Conservation (phyloP, 2,888 invertebrate genomes). For the Onchidella celtica region DNA sequence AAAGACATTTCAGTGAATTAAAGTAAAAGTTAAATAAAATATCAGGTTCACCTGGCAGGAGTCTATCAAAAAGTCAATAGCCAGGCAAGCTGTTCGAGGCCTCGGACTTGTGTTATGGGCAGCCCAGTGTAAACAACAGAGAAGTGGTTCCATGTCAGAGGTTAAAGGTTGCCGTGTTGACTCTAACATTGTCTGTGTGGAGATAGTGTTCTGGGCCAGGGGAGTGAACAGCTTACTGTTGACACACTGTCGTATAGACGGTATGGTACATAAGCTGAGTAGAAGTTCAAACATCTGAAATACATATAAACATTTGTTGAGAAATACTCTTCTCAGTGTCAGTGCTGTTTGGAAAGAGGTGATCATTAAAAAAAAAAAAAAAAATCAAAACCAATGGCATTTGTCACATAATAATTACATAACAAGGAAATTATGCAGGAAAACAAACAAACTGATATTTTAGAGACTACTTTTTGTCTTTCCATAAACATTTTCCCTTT, state of each 20-base stretch:
- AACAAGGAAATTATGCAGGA: too few species aligned
- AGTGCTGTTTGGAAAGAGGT: too few species aligned
- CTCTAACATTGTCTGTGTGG: background rate
- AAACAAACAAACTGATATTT: too few species aligned
- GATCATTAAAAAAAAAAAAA: too few species aligned
- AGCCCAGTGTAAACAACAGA: constrained; percentile 44
- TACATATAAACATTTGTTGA: too few species aligned
- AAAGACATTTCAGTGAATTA: too few species aligned
- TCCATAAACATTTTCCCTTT: too few species aligned
- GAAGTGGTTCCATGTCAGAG: constrained; percentile 31
- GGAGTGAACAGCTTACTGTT: constrained; percentile 27
- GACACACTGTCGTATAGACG: constrained; percentile 62
- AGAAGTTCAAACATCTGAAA: constrained; percentile 80
- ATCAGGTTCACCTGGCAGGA: constrained; percentile 62
- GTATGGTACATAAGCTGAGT: constrained; percentile 76
- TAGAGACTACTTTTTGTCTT: too few species aligned
- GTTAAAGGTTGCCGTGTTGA: constrained; percentile 6
- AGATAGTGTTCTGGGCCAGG: constrained; percentile 17
- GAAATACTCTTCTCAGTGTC: too few species aligned
- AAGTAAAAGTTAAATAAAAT: background rate
- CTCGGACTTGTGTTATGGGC: background rate
- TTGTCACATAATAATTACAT: too few species aligned
- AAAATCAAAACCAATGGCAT: too few species aligned
- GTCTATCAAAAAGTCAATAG: constrained; percentile 69
- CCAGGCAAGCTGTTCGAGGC: constrained; percentile 1